Evolutionary conservation across 2,113 vertebrate species (phyloP), one percentile per base, ranked within the genome.

Genomic region (Erpornis zantholeuca): DNA sequence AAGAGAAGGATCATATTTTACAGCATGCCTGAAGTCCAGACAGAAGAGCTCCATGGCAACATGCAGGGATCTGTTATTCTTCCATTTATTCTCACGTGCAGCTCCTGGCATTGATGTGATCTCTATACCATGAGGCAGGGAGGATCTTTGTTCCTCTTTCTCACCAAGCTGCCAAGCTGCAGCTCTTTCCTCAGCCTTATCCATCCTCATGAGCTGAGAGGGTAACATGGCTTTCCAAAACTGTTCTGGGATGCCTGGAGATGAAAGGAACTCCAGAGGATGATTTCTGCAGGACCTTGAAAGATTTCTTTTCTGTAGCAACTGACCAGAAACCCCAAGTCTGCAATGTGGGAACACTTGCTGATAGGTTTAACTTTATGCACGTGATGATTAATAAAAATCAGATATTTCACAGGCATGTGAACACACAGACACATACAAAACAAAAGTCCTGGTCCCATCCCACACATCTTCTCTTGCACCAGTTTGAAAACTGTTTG

Each of bases 11-110:
- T 45, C 6, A 0, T 85, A 82, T 82, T 88, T 94, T 95, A 91
- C 57, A 85, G 66, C 54, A 47, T 85, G 84, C 75, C 82, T 91
- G 42, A 94, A 80, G 70, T 73, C 63, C 65, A 87, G 93, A 65
- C 21, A 80, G 89, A 77, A 87, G 66, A 88, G 68, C 79, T 94
- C 94, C 88, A 92, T 95, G 90, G 94, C 79, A 96, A 95, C 91
- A 89, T 85, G 84, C 78, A 82, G 69, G 44, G 70, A 92, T 91
- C 78, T 95, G 70, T 79, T 87, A 56, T 78, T 92, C 89, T 71
- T 91, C 69, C 84, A 86, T 91, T 91, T 90, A 82, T 87, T 91
- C 70, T 92, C 78, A 82, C 56, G 50, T 59, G 63, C 71, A 88
- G 78, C 63, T 90, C 50, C 70, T 95, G 78, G 78, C 63, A 91